Conservation (phyloP, 2,797 vertebrate genomes). For the Naso thynnoides region DNA sequence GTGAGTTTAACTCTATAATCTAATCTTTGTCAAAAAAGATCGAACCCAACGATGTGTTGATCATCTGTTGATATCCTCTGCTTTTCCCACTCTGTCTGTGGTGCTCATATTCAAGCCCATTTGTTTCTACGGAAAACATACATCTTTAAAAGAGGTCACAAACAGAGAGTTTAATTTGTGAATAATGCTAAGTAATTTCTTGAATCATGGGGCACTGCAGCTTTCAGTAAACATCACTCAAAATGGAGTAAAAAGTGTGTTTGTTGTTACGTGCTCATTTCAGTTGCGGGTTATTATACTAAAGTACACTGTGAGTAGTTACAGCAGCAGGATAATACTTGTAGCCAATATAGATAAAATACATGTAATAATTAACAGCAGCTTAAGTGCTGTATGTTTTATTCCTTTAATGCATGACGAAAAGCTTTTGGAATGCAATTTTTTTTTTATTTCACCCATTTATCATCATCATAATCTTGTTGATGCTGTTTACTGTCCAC, state of each 20-base stretch:
- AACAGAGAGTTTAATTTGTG: neutral
- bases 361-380: neutral
- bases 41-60: neutral
- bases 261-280: too few species aligned
- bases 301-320: neutral
- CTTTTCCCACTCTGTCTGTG: neutral
- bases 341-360: too few species aligned
- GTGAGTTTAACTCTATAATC: conserved; percentile 79
- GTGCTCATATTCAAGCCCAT: neutral
- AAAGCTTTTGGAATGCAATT: too few species aligned
- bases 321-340: neutral
- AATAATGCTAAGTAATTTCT: neutral
- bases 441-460: too few species aligned
- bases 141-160: neutral
- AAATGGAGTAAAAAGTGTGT: neutral
- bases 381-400: neutral
- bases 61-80: too few species aligned
- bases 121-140: neutral
- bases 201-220: too few species aligned
- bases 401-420: neutral
- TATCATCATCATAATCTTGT: too few species aligned
- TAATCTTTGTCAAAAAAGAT: neutral
- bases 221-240: neutral
- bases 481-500: too few species aligned
- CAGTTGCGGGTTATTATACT: neutral